Evolutionary conservation across 2,888 invertebrate species (phyloP).

Genomic region (Clivina fossor): DNA sequence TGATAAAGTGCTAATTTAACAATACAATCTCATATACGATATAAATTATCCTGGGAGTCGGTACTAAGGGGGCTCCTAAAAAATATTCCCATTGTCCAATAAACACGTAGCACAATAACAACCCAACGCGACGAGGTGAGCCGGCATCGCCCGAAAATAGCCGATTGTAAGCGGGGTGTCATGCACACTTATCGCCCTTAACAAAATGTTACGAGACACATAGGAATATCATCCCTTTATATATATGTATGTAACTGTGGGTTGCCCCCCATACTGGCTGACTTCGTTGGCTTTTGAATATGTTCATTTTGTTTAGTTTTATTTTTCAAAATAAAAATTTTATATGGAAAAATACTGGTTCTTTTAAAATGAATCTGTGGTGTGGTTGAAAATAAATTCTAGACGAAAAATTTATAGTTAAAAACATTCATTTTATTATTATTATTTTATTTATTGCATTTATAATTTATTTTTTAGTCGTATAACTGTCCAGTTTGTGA

Average conservation of each 20-base stretch:
- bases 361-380: constrained; percentile 8
- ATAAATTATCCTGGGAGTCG: constrained; percentile 19
- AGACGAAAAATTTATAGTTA: constrained; percentile 10
- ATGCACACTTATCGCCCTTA: constrained; percentile 30
- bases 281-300: constrained; percentile 21
- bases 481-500: too few relatives aligned
- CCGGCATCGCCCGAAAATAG: constrained; percentile 18
- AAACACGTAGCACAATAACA: constrained; percentile 34
- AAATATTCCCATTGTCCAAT: constrained; percentile 32
- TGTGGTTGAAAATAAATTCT: constrained; percentile 6
- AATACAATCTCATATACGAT: constrained; percentile 1
- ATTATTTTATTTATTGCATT: too few relatives aligned
- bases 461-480: too few relatives aligned
- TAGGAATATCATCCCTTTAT: constrained; percentile 25
- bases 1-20: constrained; percentile 29
- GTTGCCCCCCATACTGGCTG: too few relatives aligned
- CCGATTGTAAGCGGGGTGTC: constrained; percentile 27
- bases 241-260: constrained; percentile 12
- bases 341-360: constrained; percentile 16
- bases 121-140: constrained; percentile 8
- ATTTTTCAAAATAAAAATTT: constrained; percentile 14
- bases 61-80: constrained; percentile 15
- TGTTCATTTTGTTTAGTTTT: constrained; percentile 15
- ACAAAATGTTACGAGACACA: constrained; percentile 33
- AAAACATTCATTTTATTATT: too few relatives aligned